Evolutionary conservation across 2,113 vertebrate species (phyloP), one percentile per base, ranked within the genome.

Genomic region (Toxotes chatareus): DNA sequence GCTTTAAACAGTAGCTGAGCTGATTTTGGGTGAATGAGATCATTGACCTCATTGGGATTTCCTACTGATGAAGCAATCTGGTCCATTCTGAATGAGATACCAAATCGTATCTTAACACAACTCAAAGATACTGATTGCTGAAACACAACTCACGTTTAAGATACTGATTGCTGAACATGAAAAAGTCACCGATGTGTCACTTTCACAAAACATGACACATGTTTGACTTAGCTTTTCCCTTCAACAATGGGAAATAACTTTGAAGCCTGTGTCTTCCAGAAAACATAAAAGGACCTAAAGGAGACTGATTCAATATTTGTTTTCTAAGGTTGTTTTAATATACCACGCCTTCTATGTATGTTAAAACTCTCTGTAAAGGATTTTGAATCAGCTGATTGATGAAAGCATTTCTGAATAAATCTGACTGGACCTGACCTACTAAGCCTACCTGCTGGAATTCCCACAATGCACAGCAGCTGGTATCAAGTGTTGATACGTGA

Each of bases 401-500:
- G 11, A 38, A 42, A 49, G 17, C 11, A 53, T 64, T 27, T 36
- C 7, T 40, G 12, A 57, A 61, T 13, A 16, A 66, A 77, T 78
- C 63, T 63, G 57, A 70, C 12, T 11, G 46, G 38, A 46, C 7
- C 14, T 6, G 44, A 67, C 46, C 66, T 31, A 60, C 51, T 2
- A 23, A 62, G 74, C 44, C 16, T 0, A 7, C 56, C 14, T 7
- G 14, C 31, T 57, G 84, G 71, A 73, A 73, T 55, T 84, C 87
- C 79, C 80, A 72, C 1, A 55, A 68, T 70, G 78, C 72, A 66
- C 55, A 17, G 73, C 74, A 47, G 76, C 67, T 3, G 76, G 79
- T 89, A 84, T 92, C 85, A 27, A 73, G 70, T 84, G 77, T 31
- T 36, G 90, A 89, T 4, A 88, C 7, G 21, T 14, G 86, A 91